Percentiles rank a stretch among this genome's conserved stretches.
Evolutionary conservation across 2,888 invertebrate species (phyloP).

Genomic region (Drosophila acutilabella): DNA sequence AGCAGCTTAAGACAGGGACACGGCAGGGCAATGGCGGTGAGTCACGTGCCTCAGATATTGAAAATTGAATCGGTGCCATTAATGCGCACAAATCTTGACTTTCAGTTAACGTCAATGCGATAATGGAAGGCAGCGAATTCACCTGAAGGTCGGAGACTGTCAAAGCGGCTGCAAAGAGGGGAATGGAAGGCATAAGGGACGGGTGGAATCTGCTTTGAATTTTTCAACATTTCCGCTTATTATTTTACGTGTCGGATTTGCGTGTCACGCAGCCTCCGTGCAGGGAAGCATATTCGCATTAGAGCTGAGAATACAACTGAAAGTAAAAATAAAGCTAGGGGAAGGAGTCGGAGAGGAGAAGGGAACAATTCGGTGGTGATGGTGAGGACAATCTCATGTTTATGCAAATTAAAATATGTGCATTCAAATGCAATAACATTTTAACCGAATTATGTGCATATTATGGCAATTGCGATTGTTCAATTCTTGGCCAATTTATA

Average conservation of each 20-base stretch:
- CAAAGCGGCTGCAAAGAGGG: neutral
- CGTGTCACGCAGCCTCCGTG: constrained; percentile 69
- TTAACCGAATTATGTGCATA: constrained; percentile 70
- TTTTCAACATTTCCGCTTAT: constrained; percentile 81
- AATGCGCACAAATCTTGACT: constrained; percentile 79
- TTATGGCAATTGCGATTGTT: constrained; percentile 42
- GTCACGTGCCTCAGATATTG: constrained; percentile 78
- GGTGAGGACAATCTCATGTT: constrained; percentile 42
- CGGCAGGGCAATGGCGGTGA: constrained; percentile 9
- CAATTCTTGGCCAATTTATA: constrained; percentile 39
- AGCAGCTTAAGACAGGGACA: neutral
- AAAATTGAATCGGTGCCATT: constrained; percentile 78
- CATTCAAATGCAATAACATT: constrained; percentile 68
- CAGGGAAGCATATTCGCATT: constrained; percentile 35
- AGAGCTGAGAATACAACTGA: constrained; percentile 7
- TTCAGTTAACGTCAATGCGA: constrained; percentile 77
- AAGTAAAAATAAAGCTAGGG: neutral
- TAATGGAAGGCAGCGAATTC: constrained; percentile 58
- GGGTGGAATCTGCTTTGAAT: constrained; percentile 75
- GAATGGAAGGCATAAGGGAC: constrained; percentile 3
- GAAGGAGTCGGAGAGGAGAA: neutral
- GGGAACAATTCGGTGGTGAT: constrained; percentile 5
- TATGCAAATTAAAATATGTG: constrained; percentile 76
- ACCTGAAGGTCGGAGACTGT: constrained; percentile 29
- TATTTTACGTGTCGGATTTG: constrained; percentile 78